Base-by-base conservation (phyloP, 2,888 invertebrate genomes). In the Falcaria lacertinaria region DNA sequence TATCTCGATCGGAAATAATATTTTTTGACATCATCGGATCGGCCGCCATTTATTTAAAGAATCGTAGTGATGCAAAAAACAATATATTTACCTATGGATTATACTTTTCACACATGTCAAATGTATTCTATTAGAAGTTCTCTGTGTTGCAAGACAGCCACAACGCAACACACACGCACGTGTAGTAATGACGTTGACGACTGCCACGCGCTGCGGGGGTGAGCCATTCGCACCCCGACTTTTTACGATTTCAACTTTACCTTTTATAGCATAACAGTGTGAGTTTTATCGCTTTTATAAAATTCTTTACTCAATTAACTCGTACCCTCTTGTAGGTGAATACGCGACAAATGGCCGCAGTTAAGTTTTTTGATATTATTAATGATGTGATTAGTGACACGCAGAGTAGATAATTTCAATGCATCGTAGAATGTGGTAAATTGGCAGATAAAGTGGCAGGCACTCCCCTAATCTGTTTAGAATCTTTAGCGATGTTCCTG, bases 261-360 rank as follows among this genome's bases (percentile, higher is more conserved):
- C 76, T 81, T 82, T 80, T 78, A 80, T 80, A 69, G 74, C 74
- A 74, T 28, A 28, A 28, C 74, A 77, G 78, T 76, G 74, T 64
- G 70, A 80, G 72, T 81, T 86, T 84, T 82, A 84, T 80, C 64
- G 77, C 80, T 74, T 77, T 78, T 80, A 79, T 75, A 69, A 74
- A 80, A 80, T 80, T 78, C 75, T 79, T 81, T 77, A 80, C 81
- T 78, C 83, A 78, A 82, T 84, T 78, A 82, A 82, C 69, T 75
- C 66, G 57, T 74, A 69, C 80, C 76, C 80, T 70, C 69, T 58
- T 53, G 67, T 47, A 55, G 61, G 66, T 65, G 67, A 68, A 65
- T 61, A 63, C 62, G 63, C 61, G 63, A 69, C 68, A 67, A 74
- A 60, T 57, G 66, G 56, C 59, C 60, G 54, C 66, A 71, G 65